phyloP scores from a whole-genome alignment of 2,113 vertebrate genomes.

The Cyanistes caeruleus region DNA sequence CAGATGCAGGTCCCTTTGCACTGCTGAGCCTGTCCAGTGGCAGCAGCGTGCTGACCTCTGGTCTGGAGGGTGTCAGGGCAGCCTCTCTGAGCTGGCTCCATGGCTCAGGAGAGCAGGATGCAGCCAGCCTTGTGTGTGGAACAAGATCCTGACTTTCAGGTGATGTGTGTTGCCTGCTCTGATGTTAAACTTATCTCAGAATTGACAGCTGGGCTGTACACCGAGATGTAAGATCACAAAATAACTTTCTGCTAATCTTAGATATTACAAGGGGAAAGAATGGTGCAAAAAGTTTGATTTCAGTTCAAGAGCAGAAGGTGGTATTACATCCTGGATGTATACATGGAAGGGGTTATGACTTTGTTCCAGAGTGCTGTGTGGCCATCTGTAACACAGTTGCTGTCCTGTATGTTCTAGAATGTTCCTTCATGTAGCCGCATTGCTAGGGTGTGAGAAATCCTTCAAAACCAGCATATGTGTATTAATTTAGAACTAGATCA shows the following conservation, averaged over 20 bases:
- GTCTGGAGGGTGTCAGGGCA: accelerated
- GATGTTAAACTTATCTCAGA: not conserved
- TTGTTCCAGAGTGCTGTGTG: not conserved
- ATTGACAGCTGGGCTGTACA: not conserved
- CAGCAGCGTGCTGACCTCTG: accelerated
- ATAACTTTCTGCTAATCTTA: not conserved
- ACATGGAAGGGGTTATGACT: not conserved
- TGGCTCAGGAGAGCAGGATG: accelerated
- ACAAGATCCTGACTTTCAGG: not conserved
- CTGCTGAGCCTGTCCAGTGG: not conserved
- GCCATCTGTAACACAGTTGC: not conserved
- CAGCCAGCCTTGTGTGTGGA: not conserved
- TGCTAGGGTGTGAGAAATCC: not conserved
- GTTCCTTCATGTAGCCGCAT: not conserved
- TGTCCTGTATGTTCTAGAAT: not conserved
- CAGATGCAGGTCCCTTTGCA: not conserved
- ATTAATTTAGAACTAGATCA: not conserved
- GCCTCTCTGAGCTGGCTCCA: accelerated
- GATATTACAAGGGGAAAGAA: not conserved
- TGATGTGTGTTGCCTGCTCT: not conserved
- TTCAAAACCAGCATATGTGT: not conserved
- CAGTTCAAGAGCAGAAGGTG: not conserved
- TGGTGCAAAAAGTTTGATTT: not conserved
- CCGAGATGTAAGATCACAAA: not conserved
- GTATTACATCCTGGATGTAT: not conserved